Conservation (phyloP, 2,888 invertebrate species). For the Trachelus iudaicus region DNA sequence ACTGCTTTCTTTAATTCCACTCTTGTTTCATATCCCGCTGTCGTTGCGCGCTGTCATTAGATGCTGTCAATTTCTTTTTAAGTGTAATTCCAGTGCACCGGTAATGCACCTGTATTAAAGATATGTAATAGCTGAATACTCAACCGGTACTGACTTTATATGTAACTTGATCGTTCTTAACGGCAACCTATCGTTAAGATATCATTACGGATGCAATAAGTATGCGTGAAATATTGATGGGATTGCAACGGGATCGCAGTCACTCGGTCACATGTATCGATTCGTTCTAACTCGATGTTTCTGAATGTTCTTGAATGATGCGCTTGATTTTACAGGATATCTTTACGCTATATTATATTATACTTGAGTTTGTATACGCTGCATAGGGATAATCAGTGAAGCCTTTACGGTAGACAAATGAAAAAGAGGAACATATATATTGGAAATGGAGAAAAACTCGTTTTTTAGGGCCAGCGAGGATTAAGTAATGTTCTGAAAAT, state of each 20-base stretch:
- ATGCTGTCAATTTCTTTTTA: neutral
- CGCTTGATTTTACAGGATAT: constrained; percentile 16
- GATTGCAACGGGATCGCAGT: neutral
- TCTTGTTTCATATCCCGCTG: neutral
- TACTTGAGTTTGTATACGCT: constrained; percentile 2
- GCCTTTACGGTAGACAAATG: constrained; percentile 20
- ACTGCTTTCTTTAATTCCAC: neutral
- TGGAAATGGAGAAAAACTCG: constrained; percentile 6
- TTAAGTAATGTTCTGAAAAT: constrained; percentile 60
- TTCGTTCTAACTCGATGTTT: constrained; percentile 24
- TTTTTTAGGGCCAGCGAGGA: constrained; percentile 59
- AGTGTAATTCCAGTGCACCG: neutral
- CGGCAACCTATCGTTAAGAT: neutral
- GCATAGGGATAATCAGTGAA: constrained; percentile 20
- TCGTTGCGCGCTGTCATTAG: neutral
- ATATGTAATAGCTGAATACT: neutral
- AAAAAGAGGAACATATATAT: constrained; percentile 17
- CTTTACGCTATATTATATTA: constrained; percentile 10
- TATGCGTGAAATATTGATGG: neutral
- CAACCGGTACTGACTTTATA: neutral
- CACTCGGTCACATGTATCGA: neutral
- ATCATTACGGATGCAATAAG: neutral
- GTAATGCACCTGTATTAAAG: neutral
- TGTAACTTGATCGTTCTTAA: neutral
- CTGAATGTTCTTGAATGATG: constrained; percentile 52